Evolutionary conservation across 2,113 vertebrate genomes (phyloP), one percentile per base, ranked within the genome.

Genomic region (Trematocara unimaculatum): DNA sequence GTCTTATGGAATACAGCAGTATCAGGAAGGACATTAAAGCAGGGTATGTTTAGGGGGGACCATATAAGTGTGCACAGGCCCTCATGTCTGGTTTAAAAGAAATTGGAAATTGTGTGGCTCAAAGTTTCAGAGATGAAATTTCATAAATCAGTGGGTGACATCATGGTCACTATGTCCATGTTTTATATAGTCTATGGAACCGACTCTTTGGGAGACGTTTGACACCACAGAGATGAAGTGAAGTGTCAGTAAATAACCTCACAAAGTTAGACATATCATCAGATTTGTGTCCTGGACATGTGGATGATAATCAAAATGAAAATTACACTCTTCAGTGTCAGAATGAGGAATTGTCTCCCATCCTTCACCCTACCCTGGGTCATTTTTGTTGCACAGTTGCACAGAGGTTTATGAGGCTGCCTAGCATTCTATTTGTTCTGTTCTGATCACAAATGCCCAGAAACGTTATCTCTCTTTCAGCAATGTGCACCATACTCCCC

Each of bases 401-500:
- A 26, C 55, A 9, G 29, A 60, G 42, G 42, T 51, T 82, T 49
- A 7, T 74, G 31, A 79, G 77, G 17, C 79, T 84, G 26, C n/a
- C 51, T 87, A 74, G 5, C 7, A 35, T 45, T 12, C 20, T 9
- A 49, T 49, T 80, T 81, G 38, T 72, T 72, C 12, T 47, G n/a
- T 78, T 64, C 26, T 23, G 20, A 54, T 83, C 2, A 4, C 74
- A 78, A 83, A 51, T 82, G 6, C 51, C 23, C 20, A 62, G 49
- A 79, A 49, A 87, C 60, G 47, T 84, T 82, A 79, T 84, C 53
- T 82, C 53, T 84, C 53, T 23, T 55, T 82, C 74, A 83, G 29
- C 45, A 56, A 14, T 42, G 17, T 31, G 47, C 10, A 42, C 13
- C 4, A 10, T 23, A 79, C 58, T 88, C 62, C 53, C 70, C 33